These are phyloP conservation scores for Semaprochilodus insignis DNA, from an alignment of 2,797 vertebrate genomes.

Conservation along the genomic window DNA sequence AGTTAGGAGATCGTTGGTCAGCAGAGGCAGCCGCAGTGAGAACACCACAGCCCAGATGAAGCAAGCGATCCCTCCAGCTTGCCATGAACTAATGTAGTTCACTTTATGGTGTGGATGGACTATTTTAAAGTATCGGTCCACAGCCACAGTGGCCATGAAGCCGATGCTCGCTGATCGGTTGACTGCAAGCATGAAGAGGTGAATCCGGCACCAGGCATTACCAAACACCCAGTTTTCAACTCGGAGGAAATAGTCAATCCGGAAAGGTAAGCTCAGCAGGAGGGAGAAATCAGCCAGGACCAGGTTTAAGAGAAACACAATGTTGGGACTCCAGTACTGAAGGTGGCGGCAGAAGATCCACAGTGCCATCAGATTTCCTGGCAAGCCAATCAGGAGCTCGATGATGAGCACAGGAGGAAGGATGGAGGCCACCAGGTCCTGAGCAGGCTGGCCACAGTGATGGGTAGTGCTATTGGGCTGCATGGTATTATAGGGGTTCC, in stretches of 20 bases:
- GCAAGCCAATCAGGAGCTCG: constrained; percentile 78
- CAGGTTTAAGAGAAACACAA: constrained; percentile 76
- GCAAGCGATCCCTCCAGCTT: constrained; percentile 25
- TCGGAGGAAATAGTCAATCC: constrained; percentile 66
- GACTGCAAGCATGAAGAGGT: constrained; percentile 77
- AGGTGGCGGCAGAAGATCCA: constrained; percentile 77
- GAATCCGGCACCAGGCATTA: constrained; percentile 65
- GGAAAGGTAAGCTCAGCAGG: constrained; percentile 77
- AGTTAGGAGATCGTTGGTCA: constrained; percentile 58
- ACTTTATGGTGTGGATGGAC: constrained; percentile 74
- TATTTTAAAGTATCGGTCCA: constrained; percentile 80
- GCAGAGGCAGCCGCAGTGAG: constrained; percentile 70
- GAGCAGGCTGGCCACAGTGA: background rate
- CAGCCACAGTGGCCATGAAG: constrained; percentile 76
- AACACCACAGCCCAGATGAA: constrained; percentile 71
- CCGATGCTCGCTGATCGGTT: constrained; percentile 76
- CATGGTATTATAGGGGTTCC: constrained; percentile 5
- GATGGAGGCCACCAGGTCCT: background rate
- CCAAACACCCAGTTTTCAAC: constrained; percentile 67
- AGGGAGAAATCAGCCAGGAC: constrained; percentile 79
- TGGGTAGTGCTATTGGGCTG: background rate
- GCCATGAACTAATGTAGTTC: constrained; percentile 54
- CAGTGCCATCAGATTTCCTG: constrained; percentile 71
- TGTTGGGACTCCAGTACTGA: constrained; percentile 71
- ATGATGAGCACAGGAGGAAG: constrained; percentile 70